Evolutionary conservation across 1,140 invertebrate species (phyloP), one percentile per base, ranked within the genome.

Genomic region (Drosophila auraria): DNA sequence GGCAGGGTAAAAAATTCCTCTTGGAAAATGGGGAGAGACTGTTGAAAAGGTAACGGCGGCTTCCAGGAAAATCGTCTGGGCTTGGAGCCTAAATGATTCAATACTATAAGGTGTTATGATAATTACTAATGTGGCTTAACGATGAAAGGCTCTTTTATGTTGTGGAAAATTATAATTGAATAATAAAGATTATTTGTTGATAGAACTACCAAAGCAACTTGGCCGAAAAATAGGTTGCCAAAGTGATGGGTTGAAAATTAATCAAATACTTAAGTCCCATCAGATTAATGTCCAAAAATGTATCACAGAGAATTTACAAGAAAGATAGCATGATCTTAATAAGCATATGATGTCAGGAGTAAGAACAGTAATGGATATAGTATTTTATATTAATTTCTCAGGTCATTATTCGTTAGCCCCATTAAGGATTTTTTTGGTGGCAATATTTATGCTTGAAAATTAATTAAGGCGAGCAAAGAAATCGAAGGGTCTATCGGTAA

Each of bases 91-190:
- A 20, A 62, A 63, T 50, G 65, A 50, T 66, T 25, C 2, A 38
- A 38, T 53, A 66, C 45, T 36, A 45, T 44, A 36, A 45, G 20
- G 61, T 53, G 20, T 23, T 45, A 53, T 70, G 17, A 53, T 70
- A 45, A 70, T 70, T 66, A 70, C 11, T 15, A 53, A 27, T 54
- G 12, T 33, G 61, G 61, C 27, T 25, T 1, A 65, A 33, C 23
- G 6, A 58, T 57, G 42, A 36, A 62, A 61, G 23, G 20, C 6
- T n/a, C 23, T 38, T 56, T 14, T 11, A 38, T 63, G 14, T 7
- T 27, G 54, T 27, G 57, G 57, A 4, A 25, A 12, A 44, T 45
- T 27, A 58, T 58, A n/a, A 42, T 25, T 42, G 20, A 12, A 15
- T 9, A n/a, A 25, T 25, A 12, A n/a, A 25, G 2, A 9, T 38